Evolutionary conservation across 1,140 invertebrate genomes (phyloP).

Genomic region (Adelges cooleyi): DNA sequence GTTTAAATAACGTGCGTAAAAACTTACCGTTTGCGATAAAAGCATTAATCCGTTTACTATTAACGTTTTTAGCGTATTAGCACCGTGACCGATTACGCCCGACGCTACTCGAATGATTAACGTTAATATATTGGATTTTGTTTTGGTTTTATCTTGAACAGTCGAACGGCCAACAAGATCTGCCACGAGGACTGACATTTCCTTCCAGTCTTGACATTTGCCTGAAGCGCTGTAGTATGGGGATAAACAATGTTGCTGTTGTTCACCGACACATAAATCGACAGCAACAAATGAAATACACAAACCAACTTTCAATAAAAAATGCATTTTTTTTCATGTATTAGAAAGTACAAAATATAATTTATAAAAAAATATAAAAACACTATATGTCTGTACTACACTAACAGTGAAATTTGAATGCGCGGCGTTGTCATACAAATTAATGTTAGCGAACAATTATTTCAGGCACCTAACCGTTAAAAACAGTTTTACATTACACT

Average conservation of each 20-base stretch:
- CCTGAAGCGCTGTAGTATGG: background rate
- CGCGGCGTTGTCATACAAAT: background rate
- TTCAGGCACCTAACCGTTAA: constrained; percentile 2
- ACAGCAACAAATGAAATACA: background rate
- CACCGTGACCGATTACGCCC: background rate
- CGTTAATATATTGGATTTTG: constrained; percentile 1
- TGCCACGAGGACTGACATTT: constrained; percentile 8
- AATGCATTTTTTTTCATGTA: background rate
- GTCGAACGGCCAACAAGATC: background rate
- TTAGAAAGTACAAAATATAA: no score
- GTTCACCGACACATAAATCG: background rate
- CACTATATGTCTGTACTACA: no score
- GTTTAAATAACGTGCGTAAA: no score
- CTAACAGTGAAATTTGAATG: background rate
- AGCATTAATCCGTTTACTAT: constrained; percentile 1
- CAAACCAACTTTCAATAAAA: background rate
- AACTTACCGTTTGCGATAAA: constrained; percentile 1
- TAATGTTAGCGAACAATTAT: constrained; percentile 3
- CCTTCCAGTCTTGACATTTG: constrained; percentile 3
- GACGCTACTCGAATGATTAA: background rate
- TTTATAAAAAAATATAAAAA: no score
- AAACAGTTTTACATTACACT: constrained; percentile 10
- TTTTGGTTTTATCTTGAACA: background rate
- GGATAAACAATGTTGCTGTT: constrained; percentile 1
- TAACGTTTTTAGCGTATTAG: background rate